Evolutionary conservation across 2,888 invertebrate species (phyloP), one percentile per base, ranked within the genome.

Genomic region (Acrobasis repandana): DNA sequence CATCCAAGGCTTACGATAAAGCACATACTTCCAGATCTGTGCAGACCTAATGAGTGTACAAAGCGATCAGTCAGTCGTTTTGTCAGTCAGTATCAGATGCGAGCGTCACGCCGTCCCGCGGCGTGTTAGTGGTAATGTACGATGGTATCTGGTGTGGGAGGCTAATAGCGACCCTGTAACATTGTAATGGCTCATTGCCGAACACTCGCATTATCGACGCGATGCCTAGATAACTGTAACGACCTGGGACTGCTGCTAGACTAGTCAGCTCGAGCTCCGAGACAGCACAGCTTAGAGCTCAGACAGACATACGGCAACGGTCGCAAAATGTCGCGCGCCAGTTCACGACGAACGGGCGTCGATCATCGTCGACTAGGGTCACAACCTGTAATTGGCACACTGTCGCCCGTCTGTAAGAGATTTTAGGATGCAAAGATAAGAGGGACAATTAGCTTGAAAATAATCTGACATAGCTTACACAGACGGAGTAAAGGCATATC

Each of bases 111-210:
- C 36, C 52, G 52, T 43, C 38, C 20, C 28, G 58, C 58, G 20
- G 50, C 50, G 58, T 34, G 58, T 47, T n/a, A 18, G 57, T 15
- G 28, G 48, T 38, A 48, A 49, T 49, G 50, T 34, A 9, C 54
- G 54, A 54, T 54, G 36, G 38, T 54, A 54, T 54, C 54, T 47
- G 46, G 47, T 51, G 63, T 61, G 65, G 63, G 65, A 63, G 57
- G 36, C 52, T 54, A 54, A 54, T 54, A 38, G 54, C 52, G 16
- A 38, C 18, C 16, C 20, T 52, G 36, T 20, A 18, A 52, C 38
- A 20, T 54, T 54, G 18, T 43, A 38, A 54, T 38, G 38, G 52
- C 36, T 43, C 38, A 38, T 54, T 38, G 54, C 54, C 54, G 52
- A 54, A 54, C 38, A 5, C 54, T 36, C 36, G 38, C 54, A 36